phyloP scores from a whole-genome alignment of 2,888 invertebrate genomes.

The Clitarchus hookeri region DNA sequence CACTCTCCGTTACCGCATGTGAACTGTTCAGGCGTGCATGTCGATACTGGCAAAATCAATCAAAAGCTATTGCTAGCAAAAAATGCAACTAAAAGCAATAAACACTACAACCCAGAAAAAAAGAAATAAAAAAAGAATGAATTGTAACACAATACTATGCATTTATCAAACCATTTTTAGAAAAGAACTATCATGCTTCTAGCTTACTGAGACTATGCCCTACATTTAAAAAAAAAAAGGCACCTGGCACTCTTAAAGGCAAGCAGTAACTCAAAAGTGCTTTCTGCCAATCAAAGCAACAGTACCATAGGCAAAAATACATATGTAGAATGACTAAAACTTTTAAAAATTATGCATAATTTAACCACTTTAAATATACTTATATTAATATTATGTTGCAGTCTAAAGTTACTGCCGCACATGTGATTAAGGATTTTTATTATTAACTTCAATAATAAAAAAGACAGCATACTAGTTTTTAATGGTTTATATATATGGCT shows the following conservation, averaged over 20 bases:
- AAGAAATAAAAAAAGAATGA: constrained; percentile 20
- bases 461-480: no score
- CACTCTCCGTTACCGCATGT: constrained; percentile 62
- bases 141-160: background rate
- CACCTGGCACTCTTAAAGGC: no score
- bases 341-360: no score
- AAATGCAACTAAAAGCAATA: constrained; percentile 28
- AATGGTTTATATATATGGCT: no score
- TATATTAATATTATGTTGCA: no score
- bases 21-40: constrained; percentile 56
- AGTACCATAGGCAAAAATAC: background rate
- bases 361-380: no score
- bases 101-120: constrained; percentile 22
- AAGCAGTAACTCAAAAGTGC: background rate
- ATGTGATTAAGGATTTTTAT: no score
- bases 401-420: no score
- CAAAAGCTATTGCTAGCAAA: constrained; percentile 22
- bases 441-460: no score
- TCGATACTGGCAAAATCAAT: constrained; percentile 15
- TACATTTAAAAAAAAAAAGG: background rate
- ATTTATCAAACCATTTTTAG: background rate
- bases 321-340: no score
- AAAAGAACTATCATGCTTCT: background rate
- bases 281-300: background rate
- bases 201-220: background rate